These are phyloP conservation scores for Arion vulgaris DNA, from an alignment of 1,140 invertebrate species.

Conservation along the genomic window DNA sequence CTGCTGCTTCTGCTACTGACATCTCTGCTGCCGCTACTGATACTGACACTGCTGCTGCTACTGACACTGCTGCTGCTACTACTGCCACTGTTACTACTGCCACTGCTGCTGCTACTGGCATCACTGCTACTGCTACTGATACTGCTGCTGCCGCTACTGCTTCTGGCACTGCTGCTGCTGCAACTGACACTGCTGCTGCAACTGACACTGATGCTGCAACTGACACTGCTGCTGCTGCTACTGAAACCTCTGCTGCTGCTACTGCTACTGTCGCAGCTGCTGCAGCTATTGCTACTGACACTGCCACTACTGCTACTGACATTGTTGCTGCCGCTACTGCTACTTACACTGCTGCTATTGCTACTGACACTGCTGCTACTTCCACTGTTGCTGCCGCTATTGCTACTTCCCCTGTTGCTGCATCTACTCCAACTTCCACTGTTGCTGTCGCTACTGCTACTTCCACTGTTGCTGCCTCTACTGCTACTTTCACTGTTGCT, in stretches of 20 bases:
- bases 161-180: background rate
- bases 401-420: background rate
- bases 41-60: background rate
- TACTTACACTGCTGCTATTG: background rate
- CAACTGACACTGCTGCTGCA: background rate
- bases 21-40: background rate
- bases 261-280: background rate
- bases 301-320: background rate
- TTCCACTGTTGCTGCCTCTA: background rate
- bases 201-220: background rate
- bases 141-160: background rate
- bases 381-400: background rate
- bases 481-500: background rate
- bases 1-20: background rate
- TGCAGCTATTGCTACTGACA: background rate
- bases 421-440: background rate
- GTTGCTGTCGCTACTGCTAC: background rate
- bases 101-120: background rate
- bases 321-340: background rate
- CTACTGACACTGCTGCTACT: background rate
- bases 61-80: background rate
- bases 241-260: background rate
- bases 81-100: background rate
- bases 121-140: background rate
- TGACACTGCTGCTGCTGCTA: background rate